phyloP scores from a whole-genome alignment of 2,113 vertebrate genomes.

The Sceloporus tristichus region DNA sequence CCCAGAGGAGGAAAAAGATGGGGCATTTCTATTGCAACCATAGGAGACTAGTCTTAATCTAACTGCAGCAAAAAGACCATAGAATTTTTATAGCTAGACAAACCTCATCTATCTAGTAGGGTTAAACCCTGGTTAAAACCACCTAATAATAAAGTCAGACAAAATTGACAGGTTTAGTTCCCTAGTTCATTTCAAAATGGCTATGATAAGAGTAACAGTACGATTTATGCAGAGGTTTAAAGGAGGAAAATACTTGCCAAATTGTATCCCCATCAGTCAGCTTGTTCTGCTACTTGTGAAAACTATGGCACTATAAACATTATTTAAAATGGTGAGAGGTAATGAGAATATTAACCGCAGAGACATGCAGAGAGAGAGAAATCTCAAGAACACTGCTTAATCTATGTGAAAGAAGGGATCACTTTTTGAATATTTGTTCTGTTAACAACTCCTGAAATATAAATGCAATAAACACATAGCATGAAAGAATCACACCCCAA shows the following conservation, averaged over 20 bases:
- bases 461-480: slow-evolving; percentile 3
- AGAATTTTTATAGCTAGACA: background rate
- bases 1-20: background rate
- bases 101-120: background rate
- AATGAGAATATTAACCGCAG: slow-evolving; percentile 31
- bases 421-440: background rate
- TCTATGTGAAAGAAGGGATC: slow-evolving; percentile 3
- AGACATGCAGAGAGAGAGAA: slow-evolving; percentile 3
- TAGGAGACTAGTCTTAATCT: background rate
- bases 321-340: slow-evolving; percentile 26
- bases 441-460: slow-evolving; percentile 21
- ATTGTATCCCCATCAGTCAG: slow-evolving; percentile 43
- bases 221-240: slow-evolving; percentile 38
- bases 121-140: background rate
- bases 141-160: background rate
- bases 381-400: slow-evolving; percentile 6
- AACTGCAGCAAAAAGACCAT: background rate
- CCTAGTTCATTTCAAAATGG: slow-evolving; percentile 1
- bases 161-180: slow-evolving; percentile 36
- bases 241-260: slow-evolving; percentile 47
- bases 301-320: slow-evolving; percentile 30
- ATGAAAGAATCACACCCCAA: background rate
- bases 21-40: slow-evolving; percentile 5
- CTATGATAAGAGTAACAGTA: background rate
- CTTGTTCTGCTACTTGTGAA: slow-evolving; percentile 42